Base-by-base conservation (phyloP, 2,113 vertebrate genomes). In the Aptenodytes patagonicus region DNA sequence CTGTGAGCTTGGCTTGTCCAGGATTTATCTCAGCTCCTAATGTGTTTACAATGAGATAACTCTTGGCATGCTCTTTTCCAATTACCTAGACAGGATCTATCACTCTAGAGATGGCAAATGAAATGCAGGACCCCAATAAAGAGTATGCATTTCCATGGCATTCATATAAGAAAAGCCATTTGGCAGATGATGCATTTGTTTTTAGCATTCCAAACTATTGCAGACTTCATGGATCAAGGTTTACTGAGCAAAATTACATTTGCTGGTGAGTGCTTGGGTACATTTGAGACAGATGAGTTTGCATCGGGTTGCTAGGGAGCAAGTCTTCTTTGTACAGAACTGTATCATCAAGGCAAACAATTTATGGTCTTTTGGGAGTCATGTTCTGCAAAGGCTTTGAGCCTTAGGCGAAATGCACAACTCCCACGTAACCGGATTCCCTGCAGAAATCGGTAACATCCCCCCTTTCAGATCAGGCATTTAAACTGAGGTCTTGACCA, bases 11-110 rank as follows among this genome's bases (percentile, higher is more conserved):
- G 22, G 9, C 51, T 95, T 65, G 25, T 42, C 32, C 51, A 62
- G 71, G 75, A 66, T 95, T 97, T 96, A 73, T 85, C 55, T 85
- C 38, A 51, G 64, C 32, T 87, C 49, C 81, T 86, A 79, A 85
- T 60, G 66, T 77, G 24, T 86, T 94, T 83, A 80, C 91, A 93
- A 38, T 54, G 62, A 93, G 58, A 80, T 88, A 90, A 93, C 11
- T 80, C 32, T 70, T 86, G 68, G 60, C 29, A 29, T 70, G 68
- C 42, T 70, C 31, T 90, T 91, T 94, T 88, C 42, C 87, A 88
- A 38, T 84, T 78, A 77, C 66, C 61, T 77, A 77, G 84, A 70
- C 47, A 73, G 78, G 70, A 87, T 85, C 49, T 87, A 26, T 95
- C 46, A 66, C 25, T 83, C 54, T 44, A 58, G 62, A 90, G 66